phyloP scores from a whole-genome alignment of 2,113 vertebrate species.

The Rutilus rutilus region DNA sequence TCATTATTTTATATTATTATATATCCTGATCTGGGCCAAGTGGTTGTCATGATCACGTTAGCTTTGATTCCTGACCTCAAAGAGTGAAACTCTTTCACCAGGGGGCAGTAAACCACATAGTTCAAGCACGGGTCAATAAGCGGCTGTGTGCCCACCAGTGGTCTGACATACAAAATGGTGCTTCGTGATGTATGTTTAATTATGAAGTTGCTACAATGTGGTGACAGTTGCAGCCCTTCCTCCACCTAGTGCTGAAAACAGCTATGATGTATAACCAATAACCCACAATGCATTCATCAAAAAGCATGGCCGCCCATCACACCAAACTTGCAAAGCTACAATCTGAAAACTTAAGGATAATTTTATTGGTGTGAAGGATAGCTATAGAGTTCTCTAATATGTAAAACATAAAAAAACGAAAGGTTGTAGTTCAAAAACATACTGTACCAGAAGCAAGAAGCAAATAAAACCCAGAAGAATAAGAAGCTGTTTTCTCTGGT shows the following conservation, averaged over 20 bases:
- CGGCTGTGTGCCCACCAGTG: not conserved
- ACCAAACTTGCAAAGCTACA: constrained; percentile 7
- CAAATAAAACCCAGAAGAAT: not conserved
- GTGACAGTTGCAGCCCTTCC: not conserved
- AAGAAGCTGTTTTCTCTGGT: not conserved
- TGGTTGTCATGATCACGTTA: not conserved
- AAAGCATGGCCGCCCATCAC: constrained; percentile 8
- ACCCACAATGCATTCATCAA: constrained; percentile 37
- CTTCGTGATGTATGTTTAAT: constrained; percentile 38
- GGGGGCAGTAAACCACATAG: constrained; percentile 38
- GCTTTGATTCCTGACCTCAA: not conserved
- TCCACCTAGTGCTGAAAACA: constrained; percentile 16
- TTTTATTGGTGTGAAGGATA: not conserved
- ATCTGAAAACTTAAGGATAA: not conserved
- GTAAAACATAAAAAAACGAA: not conserved
- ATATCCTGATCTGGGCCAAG: not conserved
- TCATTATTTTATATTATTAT: not conserved
- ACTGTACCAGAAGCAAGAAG: not conserved
- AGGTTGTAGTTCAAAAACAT: not conserved
- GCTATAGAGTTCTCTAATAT: not conserved
- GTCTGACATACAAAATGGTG: constrained; percentile 18
- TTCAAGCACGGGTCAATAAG: constrained; percentile 22
- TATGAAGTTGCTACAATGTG: constrained; percentile 26
- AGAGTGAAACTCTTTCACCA: constrained; percentile 29
- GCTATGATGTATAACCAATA: constrained; percentile 31